Conservation (phyloP, 2,113 vertebrate species). For the Rhombomys opimus region DNA sequence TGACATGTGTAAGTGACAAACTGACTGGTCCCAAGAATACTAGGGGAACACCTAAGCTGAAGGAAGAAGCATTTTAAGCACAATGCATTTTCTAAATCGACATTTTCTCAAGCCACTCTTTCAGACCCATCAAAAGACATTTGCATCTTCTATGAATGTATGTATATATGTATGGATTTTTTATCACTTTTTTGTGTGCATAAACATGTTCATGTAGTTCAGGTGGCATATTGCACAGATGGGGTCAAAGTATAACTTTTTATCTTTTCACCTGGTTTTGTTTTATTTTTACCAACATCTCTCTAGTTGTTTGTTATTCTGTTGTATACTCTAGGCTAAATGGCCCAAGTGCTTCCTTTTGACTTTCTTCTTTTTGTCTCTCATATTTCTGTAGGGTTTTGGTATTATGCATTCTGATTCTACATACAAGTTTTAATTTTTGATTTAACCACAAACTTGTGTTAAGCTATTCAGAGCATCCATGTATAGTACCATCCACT, state of each 20-base stretch:
- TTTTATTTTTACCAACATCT: background rate
- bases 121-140: background rate
- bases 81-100: background rate
- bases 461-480: background rate
- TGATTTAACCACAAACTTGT: background rate
- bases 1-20: background rate
- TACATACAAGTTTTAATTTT: background rate
- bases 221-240: background rate
- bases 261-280: background rate
- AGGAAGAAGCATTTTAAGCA: background rate
- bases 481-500: fast-evolving
- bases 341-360: background rate
- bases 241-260: background rate
- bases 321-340: background rate
- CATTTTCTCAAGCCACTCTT: background rate
- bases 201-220: background rate
- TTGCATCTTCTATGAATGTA: background rate
- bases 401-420: background rate
- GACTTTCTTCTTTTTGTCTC: background rate
- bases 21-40: background rate
- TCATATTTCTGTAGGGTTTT: background rate
- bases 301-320: no score
- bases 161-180: background rate
- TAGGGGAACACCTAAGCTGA: fast-evolving
- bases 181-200: background rate